Conservation (phyloP, 2,888 invertebrate species). For the Polydrusus cervinus region DNA sequence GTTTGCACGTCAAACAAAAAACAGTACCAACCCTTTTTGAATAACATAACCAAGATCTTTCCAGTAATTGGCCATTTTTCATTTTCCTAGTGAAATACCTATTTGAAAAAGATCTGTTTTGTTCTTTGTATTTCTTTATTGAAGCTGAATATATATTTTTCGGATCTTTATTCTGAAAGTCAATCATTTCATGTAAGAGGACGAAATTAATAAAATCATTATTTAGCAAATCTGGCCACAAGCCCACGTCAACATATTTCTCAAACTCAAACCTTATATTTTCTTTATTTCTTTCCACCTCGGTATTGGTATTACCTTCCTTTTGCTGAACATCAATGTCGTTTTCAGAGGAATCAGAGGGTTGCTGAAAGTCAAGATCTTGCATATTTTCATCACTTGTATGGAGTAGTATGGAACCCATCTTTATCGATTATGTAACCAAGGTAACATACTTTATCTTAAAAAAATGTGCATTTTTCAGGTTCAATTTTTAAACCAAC, state of each 20-base stretch:
- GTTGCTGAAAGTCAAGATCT: conserved; percentile 11
- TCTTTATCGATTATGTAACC: too few relatives aligned
- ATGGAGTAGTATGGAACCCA: too few relatives aligned
- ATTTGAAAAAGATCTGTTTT: conserved; percentile 5
- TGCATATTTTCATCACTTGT: conserved; percentile 4
- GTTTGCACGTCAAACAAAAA: background rate
- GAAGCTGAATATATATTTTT: conserved; percentile 14
- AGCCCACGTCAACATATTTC: conserved; percentile 7
- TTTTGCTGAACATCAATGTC: conserved; percentile 2
- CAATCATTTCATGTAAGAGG: background rate
- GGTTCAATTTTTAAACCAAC: too few relatives aligned
- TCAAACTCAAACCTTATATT: conserved; percentile 10
- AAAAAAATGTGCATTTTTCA: too few relatives aligned
- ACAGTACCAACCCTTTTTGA: background rate
- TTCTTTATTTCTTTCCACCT: conserved; percentile 2
- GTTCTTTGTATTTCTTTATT: conserved; percentile 4
- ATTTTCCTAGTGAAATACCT: background rate
- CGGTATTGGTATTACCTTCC: background rate
- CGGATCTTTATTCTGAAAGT: conserved; percentile 11
- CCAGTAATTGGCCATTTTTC: background rate
- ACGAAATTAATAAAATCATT: background rate
- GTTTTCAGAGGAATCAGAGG: background rate
- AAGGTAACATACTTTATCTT: too few relatives aligned
- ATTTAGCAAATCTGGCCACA: conserved; percentile 1
- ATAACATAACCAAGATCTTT: conserved; percentile 1